A percentile compares a stretch with the other conserved stretches of the same genome.
phyloP scores from a whole-genome alignment of 2,113 vertebrate genomes.

The Trogon surrucura region DNA sequence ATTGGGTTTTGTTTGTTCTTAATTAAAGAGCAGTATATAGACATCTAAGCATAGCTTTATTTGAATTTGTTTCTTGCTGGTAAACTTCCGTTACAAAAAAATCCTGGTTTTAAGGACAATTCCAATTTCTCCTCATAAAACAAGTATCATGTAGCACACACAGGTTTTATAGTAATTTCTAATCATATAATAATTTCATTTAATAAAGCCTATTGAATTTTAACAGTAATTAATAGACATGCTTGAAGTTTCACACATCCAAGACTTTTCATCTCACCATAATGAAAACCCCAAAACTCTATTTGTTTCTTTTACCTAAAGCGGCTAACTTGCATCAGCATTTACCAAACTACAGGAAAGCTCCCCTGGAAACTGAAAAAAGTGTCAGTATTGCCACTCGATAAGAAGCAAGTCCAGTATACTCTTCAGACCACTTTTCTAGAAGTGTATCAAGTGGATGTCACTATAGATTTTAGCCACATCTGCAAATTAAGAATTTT shows the following conservation, averaged over 20 bases:
- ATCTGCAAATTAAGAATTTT: background rate
- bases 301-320: background rate
- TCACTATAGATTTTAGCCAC: background rate
- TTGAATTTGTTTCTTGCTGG: background rate
- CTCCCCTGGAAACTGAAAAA: background rate
- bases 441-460: background rate
- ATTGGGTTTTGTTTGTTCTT: background rate
- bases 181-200: fast-evolving
- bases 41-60: background rate
- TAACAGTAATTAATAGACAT: background rate
- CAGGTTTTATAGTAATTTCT: background rate
- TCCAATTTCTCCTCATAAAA: background rate
- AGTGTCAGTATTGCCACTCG: too few relatives aligned
- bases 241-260: background rate
- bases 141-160: background rate
- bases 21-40: background rate
- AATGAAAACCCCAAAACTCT: background rate
- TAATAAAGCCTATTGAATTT: background rate
- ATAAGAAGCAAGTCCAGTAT: background rate
- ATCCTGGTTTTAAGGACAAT: background rate
- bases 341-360: background rate
- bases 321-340: background rate
- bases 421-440: background rate
- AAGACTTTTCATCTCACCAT: background rate
- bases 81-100: background rate